Evolutionary conservation across 2,797 vertebrate species (phyloP).

Genomic region (Tenualosa ilisha): DNA sequence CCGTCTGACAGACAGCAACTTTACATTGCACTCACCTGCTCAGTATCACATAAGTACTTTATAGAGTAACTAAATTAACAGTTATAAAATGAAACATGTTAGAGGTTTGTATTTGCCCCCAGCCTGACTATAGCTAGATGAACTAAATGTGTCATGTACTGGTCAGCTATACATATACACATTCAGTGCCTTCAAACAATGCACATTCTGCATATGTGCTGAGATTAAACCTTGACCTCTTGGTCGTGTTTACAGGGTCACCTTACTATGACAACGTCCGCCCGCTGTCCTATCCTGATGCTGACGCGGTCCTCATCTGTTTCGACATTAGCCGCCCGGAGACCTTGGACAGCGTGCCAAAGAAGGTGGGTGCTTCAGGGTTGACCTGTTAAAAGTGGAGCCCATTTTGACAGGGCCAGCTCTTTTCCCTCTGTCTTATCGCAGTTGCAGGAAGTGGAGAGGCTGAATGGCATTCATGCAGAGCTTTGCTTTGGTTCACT

Average conservation of each 20-base stretch:
- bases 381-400: not conserved
- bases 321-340: slow-evolving; percentile 89
- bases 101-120: not conserved
- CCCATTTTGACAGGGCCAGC: not conserved
- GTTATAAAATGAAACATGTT: not conserved
- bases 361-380: slow-evolving; percentile 76
- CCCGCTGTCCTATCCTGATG: slow-evolving; percentile 87
- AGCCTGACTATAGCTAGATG: not conserved
- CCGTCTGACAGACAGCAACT: not conserved
- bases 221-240: not conserved
- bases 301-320: slow-evolving; percentile 88
- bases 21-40: not conserved
- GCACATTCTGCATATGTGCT: not conserved
- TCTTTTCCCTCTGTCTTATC: slow-evolving; percentile 4
- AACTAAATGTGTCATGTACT: not conserved
- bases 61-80: not conserved
- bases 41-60: not conserved
- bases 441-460: slow-evolving; percentile 13
- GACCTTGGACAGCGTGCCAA: slow-evolving; percentile 87
- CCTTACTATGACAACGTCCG: slow-evolving; percentile 90
- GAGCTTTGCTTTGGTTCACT: not conserved
- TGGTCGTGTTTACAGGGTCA: slow-evolving; percentile 71
- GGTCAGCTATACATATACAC: not conserved
- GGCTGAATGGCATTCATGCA: slow-evolving; percentile 14
- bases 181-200: not conserved